These are phyloP conservation scores for Leucopsar rothschildi DNA, from an alignment of 2,113 vertebrate species.

Conservation along the genomic window DNA sequence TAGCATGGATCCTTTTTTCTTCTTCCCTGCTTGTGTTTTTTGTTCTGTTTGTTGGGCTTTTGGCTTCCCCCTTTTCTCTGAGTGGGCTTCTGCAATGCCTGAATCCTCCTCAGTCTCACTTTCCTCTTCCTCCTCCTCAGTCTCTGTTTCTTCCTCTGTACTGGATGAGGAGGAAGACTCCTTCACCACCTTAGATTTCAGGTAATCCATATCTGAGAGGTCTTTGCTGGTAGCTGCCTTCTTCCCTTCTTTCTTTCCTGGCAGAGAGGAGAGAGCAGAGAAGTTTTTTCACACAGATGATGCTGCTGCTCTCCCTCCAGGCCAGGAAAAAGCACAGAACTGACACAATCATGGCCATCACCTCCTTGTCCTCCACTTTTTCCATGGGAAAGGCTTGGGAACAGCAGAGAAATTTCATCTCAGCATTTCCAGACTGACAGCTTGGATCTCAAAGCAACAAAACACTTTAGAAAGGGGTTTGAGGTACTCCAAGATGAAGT, in stretches of 20 bases:
- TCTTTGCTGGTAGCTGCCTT: constrained; percentile 63
- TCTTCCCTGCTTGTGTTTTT: neutral
- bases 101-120: constrained; percentile 2
- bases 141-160: constrained; percentile 30
- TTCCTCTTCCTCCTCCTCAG: constrained; percentile 11
- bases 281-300: neutral
- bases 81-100: neutral
- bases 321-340: neutral
- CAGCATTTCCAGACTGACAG: neutral
- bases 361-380: neutral
- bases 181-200: constrained; percentile 86
- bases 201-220: constrained; percentile 94
- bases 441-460: neutral
- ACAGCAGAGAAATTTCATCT: neutral
- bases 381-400: neutral
- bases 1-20: neutral
- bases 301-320: neutral
- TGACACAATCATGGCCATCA: neutral
- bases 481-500: neutral
- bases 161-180: constrained; percentile 27
- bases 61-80: neutral
- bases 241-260: constrained; percentile 20
- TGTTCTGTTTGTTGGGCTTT: neutral
- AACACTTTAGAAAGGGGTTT: neutral
- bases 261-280: neutral